These are phyloP conservation scores for Beaufortia kweichowensis DNA, from an alignment of 2,113 vertebrate species.

Conservation along the genomic window DNA sequence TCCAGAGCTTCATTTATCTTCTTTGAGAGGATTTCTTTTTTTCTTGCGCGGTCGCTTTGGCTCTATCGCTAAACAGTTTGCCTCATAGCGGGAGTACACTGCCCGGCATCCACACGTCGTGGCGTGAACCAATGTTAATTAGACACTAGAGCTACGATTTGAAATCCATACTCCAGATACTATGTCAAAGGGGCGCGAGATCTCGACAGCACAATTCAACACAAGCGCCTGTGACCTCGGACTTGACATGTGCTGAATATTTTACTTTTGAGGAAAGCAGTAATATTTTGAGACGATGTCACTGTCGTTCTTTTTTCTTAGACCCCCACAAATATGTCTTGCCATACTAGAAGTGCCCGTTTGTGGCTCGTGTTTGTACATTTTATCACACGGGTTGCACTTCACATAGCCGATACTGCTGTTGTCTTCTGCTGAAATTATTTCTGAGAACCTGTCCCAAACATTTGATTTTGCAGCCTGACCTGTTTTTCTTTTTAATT, in stretches of 20 bases:
- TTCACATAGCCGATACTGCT: neutral
- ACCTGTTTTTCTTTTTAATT: no score
- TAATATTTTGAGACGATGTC: neutral
- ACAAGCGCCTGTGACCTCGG: slow-evolving; percentile 12
- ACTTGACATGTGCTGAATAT: slow-evolving; percentile 18
- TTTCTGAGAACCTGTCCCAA: no score
- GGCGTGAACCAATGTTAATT: no score
- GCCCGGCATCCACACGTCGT: neutral
- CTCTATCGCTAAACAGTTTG: neutral
- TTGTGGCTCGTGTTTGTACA: neutral
- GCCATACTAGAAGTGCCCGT: neutral
- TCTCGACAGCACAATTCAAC: slow-evolving; percentile 32
- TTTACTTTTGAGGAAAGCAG: neutral
- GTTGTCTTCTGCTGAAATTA: no score
- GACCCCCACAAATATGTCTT: no score
- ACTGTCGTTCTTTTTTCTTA: neutral
- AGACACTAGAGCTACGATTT: no score
- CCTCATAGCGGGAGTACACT: neutral
- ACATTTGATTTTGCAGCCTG: no score
- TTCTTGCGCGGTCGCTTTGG: neutral
- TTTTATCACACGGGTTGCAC: neutral
- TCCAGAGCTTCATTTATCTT: neutral
- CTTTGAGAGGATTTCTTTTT: slow-evolving; percentile 8
- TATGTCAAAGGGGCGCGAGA: slow-evolving; percentile 27
- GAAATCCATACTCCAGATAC: slow-evolving; percentile 22